Evolutionary conservation across 2,888 invertebrate genomes (phyloP).

Genomic region (Eudasyphora cyanicolor): DNA sequence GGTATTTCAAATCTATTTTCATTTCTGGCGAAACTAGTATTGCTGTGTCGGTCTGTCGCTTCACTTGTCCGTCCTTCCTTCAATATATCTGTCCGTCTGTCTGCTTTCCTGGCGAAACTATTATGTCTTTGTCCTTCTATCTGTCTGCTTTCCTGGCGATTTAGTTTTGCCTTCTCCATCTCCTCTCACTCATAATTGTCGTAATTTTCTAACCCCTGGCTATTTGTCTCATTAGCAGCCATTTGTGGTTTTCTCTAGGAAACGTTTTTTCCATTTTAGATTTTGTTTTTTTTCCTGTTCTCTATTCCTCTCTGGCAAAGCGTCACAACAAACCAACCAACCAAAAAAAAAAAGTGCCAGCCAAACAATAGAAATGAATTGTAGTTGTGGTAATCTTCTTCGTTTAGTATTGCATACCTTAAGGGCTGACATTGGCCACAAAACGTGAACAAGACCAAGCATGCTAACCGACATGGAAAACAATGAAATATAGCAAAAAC

Average conservation of each 20-base stretch:
- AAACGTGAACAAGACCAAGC: conserved; percentile 43
- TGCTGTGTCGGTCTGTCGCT: too few species aligned
- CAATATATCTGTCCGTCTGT: background rate
- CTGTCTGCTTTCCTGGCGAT: background rate
- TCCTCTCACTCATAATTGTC: conserved; percentile 47
- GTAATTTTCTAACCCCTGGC: conserved; percentile 38
- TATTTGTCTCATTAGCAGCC: conserved; percentile 64
- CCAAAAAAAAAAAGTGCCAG: background rate
- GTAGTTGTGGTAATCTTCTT: conserved; percentile 38
- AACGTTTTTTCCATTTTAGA: conserved; percentile 14
- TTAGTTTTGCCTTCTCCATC: background rate
- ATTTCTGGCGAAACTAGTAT: too few species aligned
- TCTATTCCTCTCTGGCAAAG: background rate
- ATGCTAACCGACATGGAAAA: conserved; percentile 10
- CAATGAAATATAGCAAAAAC: conserved; percentile 29
- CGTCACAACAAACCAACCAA: conserved; percentile 8
- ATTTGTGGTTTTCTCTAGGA: conserved; percentile 48
- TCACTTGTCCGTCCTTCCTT: too few species aligned
- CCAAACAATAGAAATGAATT: conserved; percentile 52
- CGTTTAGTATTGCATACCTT: conserved; percentile 45
- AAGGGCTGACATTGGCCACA: conserved; percentile 62
- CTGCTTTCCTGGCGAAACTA: background rate
- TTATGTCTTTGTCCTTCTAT: conserved; percentile 1
- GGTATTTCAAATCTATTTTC: too few species aligned
- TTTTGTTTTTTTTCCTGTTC: background rate